Evolutionary conservation across 2,797 vertebrate genomes (phyloP), one percentile per base, ranked within the genome.

Genomic region (Spinus pinus): DNA sequence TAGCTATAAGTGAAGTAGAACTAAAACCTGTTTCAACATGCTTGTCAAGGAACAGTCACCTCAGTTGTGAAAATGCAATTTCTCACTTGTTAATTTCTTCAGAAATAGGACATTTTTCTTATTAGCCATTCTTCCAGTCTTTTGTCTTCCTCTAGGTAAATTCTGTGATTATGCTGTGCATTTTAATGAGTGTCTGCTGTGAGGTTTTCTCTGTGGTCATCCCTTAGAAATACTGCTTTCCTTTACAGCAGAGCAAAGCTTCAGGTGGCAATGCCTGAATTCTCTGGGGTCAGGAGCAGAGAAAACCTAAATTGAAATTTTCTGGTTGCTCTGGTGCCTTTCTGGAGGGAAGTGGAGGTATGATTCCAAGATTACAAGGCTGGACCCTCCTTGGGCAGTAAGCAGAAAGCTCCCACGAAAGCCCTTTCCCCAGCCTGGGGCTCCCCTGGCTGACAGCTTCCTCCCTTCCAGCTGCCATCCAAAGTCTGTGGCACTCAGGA

Each of bases 341-440:
- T 42, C 30, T 6, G 17, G n/a, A 22, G 30, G 35, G n/a, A 77
- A 14, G 8, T 4, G 1, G 7, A 17, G 30, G 2, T 0, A 0
- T 18, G 62, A 3, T 19, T 70, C 39, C 13, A 41, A 10, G 47
- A 33, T 37, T 72, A 13, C 10, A n/a, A 39, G 39, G 18, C 28
- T 71, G 64, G 20, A 15, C 10, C 4, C 11, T 51, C 8, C 18
- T 46, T 58, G 61, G 30, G n/a, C 27, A 35, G 31, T 3, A 21
- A 62, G 72, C 4, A 58, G 33, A 47, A 60, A 74, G 2, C 23
- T 33, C 30, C 12, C 27, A 7, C 18, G 28, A 14, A 42, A 35
- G 9, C 39, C 21, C 7, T 69, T 79, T 25, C 56, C 39, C 47
- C 33, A 58, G 56, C 24, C 28, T 30, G 44, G 41, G 28, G 44